Conservation (phyloP, 2,113 vertebrate species). For the Platichthys flesus region DNA sequence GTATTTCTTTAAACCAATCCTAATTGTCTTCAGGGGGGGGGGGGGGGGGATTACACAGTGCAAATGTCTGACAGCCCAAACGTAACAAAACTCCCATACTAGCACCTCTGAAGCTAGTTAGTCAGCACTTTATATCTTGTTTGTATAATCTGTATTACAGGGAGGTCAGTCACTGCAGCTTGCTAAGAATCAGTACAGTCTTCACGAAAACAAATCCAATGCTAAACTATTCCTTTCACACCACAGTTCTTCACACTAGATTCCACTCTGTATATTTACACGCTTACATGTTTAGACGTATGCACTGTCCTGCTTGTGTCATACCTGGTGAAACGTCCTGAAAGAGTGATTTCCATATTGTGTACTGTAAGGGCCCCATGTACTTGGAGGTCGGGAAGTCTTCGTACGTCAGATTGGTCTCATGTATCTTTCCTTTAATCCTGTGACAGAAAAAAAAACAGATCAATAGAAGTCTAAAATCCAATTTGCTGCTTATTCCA, state of each 20-base stretch:
- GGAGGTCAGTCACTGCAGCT: background rate
- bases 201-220: too few relatives aligned
- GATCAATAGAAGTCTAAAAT: constrained; percentile 51
- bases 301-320: background rate
- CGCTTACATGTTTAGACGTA: too few relatives aligned
- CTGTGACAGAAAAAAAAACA: constrained; percentile 77
- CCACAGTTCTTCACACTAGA: too few relatives aligned
- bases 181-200: too few relatives aligned
- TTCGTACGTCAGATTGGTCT: constrained; percentile 96
- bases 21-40: background rate
- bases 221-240: too few relatives aligned
- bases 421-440: constrained; percentile 97
- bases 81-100: background rate
- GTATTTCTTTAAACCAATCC: background rate
- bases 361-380: constrained; percentile 96
- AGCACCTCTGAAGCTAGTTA: too few relatives aligned
- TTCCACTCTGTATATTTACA: too few relatives aligned
- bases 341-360: constrained; percentile 98
- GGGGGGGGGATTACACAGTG: background rate
- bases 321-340: constrained; percentile 97
- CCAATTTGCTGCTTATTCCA: constrained; percentile 33
- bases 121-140: too few relatives aligned
- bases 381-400: constrained; percentile 99
- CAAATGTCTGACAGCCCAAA: background rate
- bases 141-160: too few relatives aligned